Base-by-base conservation (phyloP, 1,140 invertebrate genomes). In the Neotoxoptera formosana region DNA sequence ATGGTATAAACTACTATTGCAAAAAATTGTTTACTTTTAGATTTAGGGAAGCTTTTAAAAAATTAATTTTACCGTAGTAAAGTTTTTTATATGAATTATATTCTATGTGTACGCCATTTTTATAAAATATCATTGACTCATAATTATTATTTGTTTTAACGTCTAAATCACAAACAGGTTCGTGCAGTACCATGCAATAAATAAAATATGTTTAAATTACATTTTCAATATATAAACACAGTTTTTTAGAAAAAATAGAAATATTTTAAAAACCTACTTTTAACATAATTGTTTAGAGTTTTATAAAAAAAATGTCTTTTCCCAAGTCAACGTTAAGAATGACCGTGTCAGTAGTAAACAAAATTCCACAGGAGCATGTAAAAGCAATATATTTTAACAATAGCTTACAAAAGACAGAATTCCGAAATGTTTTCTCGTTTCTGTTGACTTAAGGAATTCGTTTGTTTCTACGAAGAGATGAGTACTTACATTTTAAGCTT, bases 321-420 rank as follows among this genome's bases (percentile, higher is more conserved):
- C 23, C 20, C 3, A 51, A 88, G 86, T 51, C 47, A 48, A 53
- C 14, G 30, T 88, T 89, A 36, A 89, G n/a, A 89, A 11, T 53
- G 87, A 88, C 47, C 48, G 47, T 30, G 48, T 53, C 20, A 88
- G 48, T 21, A 7, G 87, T 34, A 34, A 53, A 89, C n/a, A 53
- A 89, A 89, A 89, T 89, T 89, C 87, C 87, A 23, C 7, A 36
- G 21, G 21, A 89, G 2, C 87, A 36, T 89, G 87, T 53, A 89
- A 56, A 89, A 89, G 87, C 53, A 89, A 89, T 89, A 89, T 89
- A 20, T 89, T 89, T 89, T 89, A 89, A 89, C 48, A 89, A 34
- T 51, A 53, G 87, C n/a, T 89, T 53, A 56, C 48, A 56, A 89
- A 89, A 89, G 48, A 36, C 87, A 89, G 48, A 89, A 53, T 88